Evolutionary conservation across 1,140 invertebrate genomes (phyloP).

Genomic region (Papilio dardanus): DNA sequence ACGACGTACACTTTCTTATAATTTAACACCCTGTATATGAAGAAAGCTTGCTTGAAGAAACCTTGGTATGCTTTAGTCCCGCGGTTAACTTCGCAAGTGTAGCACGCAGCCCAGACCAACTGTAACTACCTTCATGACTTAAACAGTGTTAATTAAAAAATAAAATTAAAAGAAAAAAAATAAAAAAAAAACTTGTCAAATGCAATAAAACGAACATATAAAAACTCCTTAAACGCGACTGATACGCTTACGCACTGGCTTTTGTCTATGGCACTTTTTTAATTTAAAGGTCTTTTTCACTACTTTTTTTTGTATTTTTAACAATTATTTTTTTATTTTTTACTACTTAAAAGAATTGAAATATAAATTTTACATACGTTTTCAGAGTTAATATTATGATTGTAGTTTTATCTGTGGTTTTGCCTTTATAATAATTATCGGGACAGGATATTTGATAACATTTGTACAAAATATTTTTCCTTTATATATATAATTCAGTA

Average conservation of each 20-base stretch:
- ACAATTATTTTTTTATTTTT: not conserved
- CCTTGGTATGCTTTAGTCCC: slow-evolving; percentile 53
- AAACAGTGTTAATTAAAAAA: slow-evolving; percentile 50
- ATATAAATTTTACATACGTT: not conserved
- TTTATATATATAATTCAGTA: not conserved
- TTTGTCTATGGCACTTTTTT: slow-evolving; percentile 19
- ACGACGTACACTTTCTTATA: not conserved
- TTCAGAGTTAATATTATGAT: too few relatives aligned
- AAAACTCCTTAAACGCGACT: slow-evolving; percentile 31
- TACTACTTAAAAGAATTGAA: not conserved
- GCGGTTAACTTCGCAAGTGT: slow-evolving; percentile 53
- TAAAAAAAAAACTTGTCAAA: slow-evolving; percentile 39
- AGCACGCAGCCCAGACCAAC: slow-evolving; percentile 46
- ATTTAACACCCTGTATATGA: slow-evolving; percentile 50
- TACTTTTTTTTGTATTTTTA: not conserved
- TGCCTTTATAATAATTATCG: not conserved
- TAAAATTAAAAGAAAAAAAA: slow-evolving; percentile 49
- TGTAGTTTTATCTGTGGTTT: too few relatives aligned
- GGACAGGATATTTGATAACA: not conserved
- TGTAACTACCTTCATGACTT: slow-evolving; percentile 54
- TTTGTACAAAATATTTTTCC: not conserved
- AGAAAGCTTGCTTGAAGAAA: slow-evolving; percentile 48
- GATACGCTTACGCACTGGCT: slow-evolving; percentile 28
- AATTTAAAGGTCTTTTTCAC: slow-evolving; percentile 3
- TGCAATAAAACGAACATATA: slow-evolving; percentile 26